A percentile compares a stretch with the other conserved stretches of the same genome.
These are phyloP conservation scores for Nesoenas mayeri DNA, from an alignment of 2,113 vertebrate species.

Conservation along the genomic window DNA sequence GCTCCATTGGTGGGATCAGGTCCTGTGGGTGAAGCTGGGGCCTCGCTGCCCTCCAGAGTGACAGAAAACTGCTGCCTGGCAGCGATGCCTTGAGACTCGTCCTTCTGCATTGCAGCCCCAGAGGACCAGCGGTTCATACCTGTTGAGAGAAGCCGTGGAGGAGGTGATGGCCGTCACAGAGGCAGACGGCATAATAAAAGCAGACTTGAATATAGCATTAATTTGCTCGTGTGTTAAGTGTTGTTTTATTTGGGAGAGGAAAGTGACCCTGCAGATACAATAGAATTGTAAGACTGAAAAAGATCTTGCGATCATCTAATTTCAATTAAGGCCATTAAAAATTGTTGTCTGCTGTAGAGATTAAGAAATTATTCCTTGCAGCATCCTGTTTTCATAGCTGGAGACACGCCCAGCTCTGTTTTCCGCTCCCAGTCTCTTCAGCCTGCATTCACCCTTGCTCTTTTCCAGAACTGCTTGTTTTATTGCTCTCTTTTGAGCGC, in stretches of 20 bases:
- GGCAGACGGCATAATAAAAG: background rate
- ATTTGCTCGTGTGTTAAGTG: background rate
- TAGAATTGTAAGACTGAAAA: background rate
- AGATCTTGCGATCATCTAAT: conserved; percentile 45
- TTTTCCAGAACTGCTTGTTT: background rate
- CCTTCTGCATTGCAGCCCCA: background rate
- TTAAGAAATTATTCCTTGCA: conserved; percentile 57
- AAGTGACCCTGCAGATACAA: background rate
- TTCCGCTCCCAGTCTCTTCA: background rate
- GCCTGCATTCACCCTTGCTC: background rate
- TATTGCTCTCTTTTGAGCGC: background rate
- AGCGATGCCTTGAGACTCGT: accelerated
- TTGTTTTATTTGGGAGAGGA: background rate
- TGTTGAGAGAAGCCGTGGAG: background rate
- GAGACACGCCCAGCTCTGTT: conserved; percentile 24
- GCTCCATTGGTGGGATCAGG: accelerated
- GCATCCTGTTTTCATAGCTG: conserved; percentile 51
- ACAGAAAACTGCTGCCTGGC: background rate
- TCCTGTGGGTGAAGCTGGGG: background rate
- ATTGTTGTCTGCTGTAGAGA: conserved; percentile 35
- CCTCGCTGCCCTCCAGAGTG: background rate
- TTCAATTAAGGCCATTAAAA: conserved; percentile 39
- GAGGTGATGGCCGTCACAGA: background rate
- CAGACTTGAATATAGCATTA: background rate
- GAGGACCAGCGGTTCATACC: background rate